phyloP scores from a whole-genome alignment of 2,113 vertebrate species.

The pig (Sus scrofa) region T2T-Sscrofa CM000824.6:160381001-160381500 shows the following conservation, averaged over 20 bases:
- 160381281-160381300: background rate
- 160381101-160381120: background rate
- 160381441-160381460: background rate
- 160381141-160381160: background rate
- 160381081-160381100: background rate
- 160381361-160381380: background rate
- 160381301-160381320: background rate
- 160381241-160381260: background rate
- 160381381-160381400: background rate
- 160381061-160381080: background rate
- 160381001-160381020: background rate
- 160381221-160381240: background rate
- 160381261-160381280: background rate
- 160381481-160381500: background rate
- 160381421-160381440: background rate
- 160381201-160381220: rapidly evolving
- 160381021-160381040: background rate
- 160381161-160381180: background rate
- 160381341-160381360: background rate
- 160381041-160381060: background rate
- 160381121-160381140: background rate
- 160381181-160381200: background rate
- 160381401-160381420: background rate
- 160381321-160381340: background rate
- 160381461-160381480: background rate